Evolutionary conservation across 2,797 vertebrate species (phyloP).

Genomic region (Toxotes lorentzi): DNA sequence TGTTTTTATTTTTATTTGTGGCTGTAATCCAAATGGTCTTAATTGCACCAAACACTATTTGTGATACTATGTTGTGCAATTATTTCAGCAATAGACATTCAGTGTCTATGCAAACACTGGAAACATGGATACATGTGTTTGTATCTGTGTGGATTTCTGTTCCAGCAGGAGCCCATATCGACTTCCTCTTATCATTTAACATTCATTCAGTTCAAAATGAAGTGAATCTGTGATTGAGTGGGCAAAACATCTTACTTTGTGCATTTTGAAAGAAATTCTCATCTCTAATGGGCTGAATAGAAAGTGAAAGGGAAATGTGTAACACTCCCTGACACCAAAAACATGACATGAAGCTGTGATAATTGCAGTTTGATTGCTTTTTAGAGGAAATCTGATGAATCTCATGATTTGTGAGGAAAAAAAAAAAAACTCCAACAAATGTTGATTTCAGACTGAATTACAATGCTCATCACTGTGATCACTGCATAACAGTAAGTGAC

Average conservation of each 20-base stretch:
- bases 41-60: background rate
- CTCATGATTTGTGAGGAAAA: conserved; percentile 13
- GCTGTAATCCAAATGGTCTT: background rate
- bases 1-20: background rate
- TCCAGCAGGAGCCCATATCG: background rate
- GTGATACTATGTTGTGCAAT: background rate
- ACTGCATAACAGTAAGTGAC: conserved; percentile 41
- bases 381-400: conserved; percentile 46
- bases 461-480: conserved; percentile 38
- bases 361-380: conserved; percentile 62
- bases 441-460: conserved; percentile 40
- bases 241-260: conserved; percentile 12
- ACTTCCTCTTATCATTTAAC: background rate
- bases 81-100: background rate
- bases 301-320: background rate
- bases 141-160: background rate
- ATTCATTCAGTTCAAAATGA: conserved; percentile 1
- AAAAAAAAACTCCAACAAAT: conserved; percentile 14
- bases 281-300: conserved; percentile 9
- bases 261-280: conserved; percentile 9
- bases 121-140: background rate
- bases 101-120: too few species aligned
- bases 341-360: conserved; percentile 46
- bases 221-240: background rate
- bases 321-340: conserved; percentile 15